Base-by-base conservation (phyloP, 2,797 vertebrate species). In the Tiaroga cobitis region DNA sequence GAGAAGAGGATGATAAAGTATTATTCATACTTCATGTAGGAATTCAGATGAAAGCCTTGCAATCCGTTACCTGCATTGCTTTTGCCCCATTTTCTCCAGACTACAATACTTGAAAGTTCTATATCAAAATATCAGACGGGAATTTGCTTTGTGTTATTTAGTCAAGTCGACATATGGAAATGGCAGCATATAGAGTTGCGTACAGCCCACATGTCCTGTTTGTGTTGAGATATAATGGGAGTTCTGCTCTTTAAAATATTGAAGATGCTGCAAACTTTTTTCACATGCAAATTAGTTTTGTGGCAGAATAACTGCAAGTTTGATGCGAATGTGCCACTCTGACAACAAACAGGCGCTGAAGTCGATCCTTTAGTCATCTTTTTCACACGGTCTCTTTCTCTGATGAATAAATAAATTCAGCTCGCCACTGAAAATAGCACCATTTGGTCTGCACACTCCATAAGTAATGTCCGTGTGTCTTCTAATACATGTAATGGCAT, bases 371-470 rank as follows among this genome's bases (percentile, higher is more conserved):
- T 39, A 59, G 34, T 61, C 67, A 89, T 87, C 83, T 85, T 88
- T 89, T 70, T 90, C 73, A 85, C 59, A 80, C 26, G 4, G 37
- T 61, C 26, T 63, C 65, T 91, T 82, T 89, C 84, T 83, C 85
- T 80, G 81, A 87, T 85, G 51, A 65, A 77, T 86, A 81, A 92
- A 90, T 82, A 74, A 93, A 92, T 93, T 91, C 88, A 92, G 90
- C 93, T 91, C 80, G 86, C 92, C 91, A 84, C 91, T 90, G 91
- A 91, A 94, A 95, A 93, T 92, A 93, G 92, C 93, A 93, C 85
- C 76, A 88, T 90, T 92, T 92, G 92, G 93, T 87, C 78, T 59
- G 91, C 90, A 87, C 88, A 90, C 89, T 92, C 92, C 92, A 92
- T 93, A 93, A 94, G 93, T 95, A 94, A 94, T 92, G 91, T 91